Conservation (phyloP, 1,140 invertebrate genomes). For the Drosophila equinoxialis region DNA sequence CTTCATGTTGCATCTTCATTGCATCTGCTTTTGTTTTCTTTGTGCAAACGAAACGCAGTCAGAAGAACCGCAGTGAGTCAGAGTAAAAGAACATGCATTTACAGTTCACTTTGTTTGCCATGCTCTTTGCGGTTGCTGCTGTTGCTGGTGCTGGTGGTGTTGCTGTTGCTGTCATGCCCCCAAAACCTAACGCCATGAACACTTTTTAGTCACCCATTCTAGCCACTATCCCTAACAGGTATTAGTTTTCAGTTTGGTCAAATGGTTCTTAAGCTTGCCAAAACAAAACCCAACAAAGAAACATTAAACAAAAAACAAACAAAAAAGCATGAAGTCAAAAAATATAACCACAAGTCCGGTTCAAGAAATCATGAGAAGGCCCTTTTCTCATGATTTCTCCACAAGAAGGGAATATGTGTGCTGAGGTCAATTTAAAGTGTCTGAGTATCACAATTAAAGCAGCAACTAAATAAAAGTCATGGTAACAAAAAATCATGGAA, state of each 20-base stretch:
- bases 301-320: neutral
- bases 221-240: slow-evolving; percentile 16
- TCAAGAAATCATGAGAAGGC: slow-evolving; percentile 48
- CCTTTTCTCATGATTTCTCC: too few species aligned
- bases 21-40: slow-evolving; percentile 57
- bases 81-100: slow-evolving; percentile 18
- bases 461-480: too few species aligned
- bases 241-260: slow-evolving; percentile 44
- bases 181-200: too few species aligned
- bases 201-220: neutral
- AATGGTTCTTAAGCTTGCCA: slow-evolving; percentile 41
- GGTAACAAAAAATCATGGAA: too few species aligned
- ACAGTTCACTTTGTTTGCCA: slow-evolving; percentile 36
- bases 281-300: slow-evolving; percentile 1
- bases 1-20: slow-evolving; percentile 45
- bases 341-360: slow-evolving; percentile 9
- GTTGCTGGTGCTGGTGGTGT: neutral
- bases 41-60: slow-evolving; percentile 31
- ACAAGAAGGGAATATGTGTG: too few species aligned
- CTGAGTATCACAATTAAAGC: too few species aligned
- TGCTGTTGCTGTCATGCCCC: neutral
- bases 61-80: neutral
- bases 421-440: too few species aligned
- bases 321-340: neutral
- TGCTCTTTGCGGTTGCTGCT: slow-evolving; percentile 41